Base-by-base conservation (phyloP, 2,797 vertebrate species). In the Gallinago nigripennis region DNA sequence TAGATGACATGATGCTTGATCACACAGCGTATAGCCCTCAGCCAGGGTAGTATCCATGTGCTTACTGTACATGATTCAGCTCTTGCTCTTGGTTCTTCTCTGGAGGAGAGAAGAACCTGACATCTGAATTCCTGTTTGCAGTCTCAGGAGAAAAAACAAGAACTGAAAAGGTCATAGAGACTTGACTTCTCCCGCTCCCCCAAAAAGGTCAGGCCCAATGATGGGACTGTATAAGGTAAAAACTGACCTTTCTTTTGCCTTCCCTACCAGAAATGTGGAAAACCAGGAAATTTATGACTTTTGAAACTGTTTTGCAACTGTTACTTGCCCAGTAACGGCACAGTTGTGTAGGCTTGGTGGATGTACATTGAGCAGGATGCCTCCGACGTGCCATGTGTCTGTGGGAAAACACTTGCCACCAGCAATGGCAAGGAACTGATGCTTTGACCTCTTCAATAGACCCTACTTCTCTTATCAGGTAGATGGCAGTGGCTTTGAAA, bases 371-470 rank as follows among this genome's bases (percentile, higher is more conserved):
- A 63, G 6, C 19, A 57, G 28, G 16, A 11, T 58, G n/a, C 19
- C 17, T 37, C 24, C 0, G 0, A 2, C 0, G 0, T 57, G 23
- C 19, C 1, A 0, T 13, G 31, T 46, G 11, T 82, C n/a, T 27
- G 2, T 37, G 16, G 57, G 16, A 79, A 71, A 93, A 65, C 19
- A 54, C 12, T 51, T 80, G 10, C 16, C 23, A 39, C 21, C 41
- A 69, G 31, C 28, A 82, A 73, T 5, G 13, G 9, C 3, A 75
- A 54, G 65, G 60, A 93, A 65, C 24, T 50, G 19, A 16, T 57
- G 13, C 16, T 41, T 41, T 37, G 4, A 30, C 10, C 18, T 39
- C 37, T 80, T 68, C 39, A 82, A 4, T 14, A 78, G 33, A 51
- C 3, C 24, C 30, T 70, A 1, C 3, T 51, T 76, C 23, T 50